Evolutionary conservation across 2,888 invertebrate species (phyloP), one percentile per base, ranked within the genome.

Genomic region (Ypsolopha scabrella): DNA sequence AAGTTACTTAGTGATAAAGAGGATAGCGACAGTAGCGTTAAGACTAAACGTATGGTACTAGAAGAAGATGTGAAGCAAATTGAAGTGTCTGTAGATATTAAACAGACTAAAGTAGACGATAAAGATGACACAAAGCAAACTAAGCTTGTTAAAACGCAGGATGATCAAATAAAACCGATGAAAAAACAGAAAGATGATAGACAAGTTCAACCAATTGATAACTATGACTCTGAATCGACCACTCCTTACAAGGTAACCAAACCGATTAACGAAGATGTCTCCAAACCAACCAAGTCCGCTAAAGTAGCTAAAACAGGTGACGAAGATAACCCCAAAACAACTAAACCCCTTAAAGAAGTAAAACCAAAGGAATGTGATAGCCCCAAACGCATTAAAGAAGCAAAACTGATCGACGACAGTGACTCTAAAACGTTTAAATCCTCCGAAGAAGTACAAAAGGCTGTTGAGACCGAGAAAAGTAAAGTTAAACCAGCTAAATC

Each of bases 1-100:
- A 70, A 70, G 65, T 66, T 69, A 67, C 66, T 67, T 72, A 70
- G 67, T 67, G 68, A 68, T 64, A 67, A 57, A 60, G 56, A 59
- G 52, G 56, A 61, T 64, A 66, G 63, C 66, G 73, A 70, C 57
- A 58, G 60, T 70, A 74, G 68, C 63, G 60, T 60, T 78, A 78
- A 70, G 63, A 63, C 64, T 59, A 61, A 36, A 14, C n/a, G 34
- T 34, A 35, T 43, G 35, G 37, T 11, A 43, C 52, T 47, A 54
- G 56, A 53, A 41, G 49, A 51, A 52, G 47, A 48, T 48, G 41
- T 43, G 43, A 43, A 13, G 13, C 48, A 37, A 38, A 8, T 43
- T 53, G 48, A 36, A n/a, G 9, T 41, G 9, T 9, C 33, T 34
- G 14, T 49, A 34, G 38, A 36, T 6, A 7, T 51, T 37, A 52